Conservation (phyloP, 2,888 invertebrate genomes). For the Dichetophora obliterata region DNA sequence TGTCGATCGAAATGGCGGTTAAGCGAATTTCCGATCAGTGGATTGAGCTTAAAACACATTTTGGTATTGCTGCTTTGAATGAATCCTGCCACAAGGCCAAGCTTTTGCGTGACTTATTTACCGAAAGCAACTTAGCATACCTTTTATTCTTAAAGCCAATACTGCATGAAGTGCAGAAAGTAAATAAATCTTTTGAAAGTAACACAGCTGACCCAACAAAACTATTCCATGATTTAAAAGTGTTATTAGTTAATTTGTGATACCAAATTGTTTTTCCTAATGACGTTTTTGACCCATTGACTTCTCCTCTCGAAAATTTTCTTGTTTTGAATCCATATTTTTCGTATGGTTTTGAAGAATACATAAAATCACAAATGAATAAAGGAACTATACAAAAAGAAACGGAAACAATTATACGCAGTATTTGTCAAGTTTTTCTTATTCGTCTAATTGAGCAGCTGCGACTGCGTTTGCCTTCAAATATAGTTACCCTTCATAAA, state of each 20-base stretch:
- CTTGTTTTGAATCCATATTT: slow-evolving; percentile 2
- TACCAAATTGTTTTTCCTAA: background rate
- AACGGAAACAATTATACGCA: slow-evolving; percentile 4
- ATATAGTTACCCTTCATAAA: too few relatives aligned
- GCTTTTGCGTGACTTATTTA: slow-evolving; percentile 29
- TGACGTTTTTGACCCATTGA: slow-evolving; percentile 22
- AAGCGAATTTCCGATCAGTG: slow-evolving; percentile 36
- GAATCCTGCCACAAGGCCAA: slow-evolving; percentile 35
- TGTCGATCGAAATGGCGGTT: slow-evolving; percentile 37
- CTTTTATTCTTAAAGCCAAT: slow-evolving; percentile 31
- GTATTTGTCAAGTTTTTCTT: slow-evolving; percentile 1
- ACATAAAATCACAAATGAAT: too few relatives aligned
- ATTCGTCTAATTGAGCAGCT: slow-evolving; percentile 21
- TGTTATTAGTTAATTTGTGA: too few relatives aligned
- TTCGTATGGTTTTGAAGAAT: slow-evolving; percentile 28
- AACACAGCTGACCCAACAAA: slow-evolving; percentile 26
- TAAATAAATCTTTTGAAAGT: slow-evolving; percentile 22
- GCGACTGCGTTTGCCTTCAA: slow-evolving; percentile 19
- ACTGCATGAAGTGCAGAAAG: slow-evolving; percentile 28
- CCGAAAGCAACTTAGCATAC: slow-evolving; percentile 31
- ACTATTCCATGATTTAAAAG: slow-evolving; percentile 6
- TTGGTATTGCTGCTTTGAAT: background rate
- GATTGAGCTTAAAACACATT: slow-evolving; percentile 39
- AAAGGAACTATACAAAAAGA: background rate
- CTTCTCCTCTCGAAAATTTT: slow-evolving; percentile 7